Conservation (phyloP, 2,888 invertebrate species). For the Leucoma salicis region DNA sequence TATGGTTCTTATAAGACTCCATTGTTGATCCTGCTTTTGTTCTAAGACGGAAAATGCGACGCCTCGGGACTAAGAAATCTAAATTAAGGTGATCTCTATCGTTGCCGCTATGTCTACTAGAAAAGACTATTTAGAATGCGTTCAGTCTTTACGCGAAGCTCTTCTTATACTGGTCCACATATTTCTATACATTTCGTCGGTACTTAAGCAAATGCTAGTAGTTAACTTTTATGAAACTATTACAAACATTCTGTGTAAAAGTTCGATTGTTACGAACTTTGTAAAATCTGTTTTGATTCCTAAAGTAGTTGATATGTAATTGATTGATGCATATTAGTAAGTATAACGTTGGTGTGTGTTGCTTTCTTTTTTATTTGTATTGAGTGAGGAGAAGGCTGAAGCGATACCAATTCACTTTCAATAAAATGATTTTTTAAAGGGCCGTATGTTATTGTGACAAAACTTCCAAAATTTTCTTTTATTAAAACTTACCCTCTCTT, state of each 20-base stretch:
- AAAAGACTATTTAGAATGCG: slow-evolving; percentile 24
- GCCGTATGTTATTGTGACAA: too few species aligned
- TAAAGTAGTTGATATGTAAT: slow-evolving; percentile 25
- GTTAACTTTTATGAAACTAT: slow-evolving; percentile 73
- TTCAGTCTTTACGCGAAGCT: slow-evolving; percentile 27
- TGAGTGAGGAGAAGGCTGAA: too few species aligned
- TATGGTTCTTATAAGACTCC: slow-evolving; percentile 39
- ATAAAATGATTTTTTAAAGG: too few species aligned
- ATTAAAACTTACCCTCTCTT: too few species aligned
- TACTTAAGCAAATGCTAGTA: slow-evolving; percentile 68
- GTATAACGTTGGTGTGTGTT: too few species aligned
- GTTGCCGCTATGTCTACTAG: slow-evolving; percentile 29
- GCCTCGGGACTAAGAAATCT: slow-evolving; percentile 55
- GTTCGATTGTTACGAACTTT: slow-evolving; percentile 41
- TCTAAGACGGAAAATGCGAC: slow-evolving; percentile 58
- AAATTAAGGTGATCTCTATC: slow-evolving; percentile 56
- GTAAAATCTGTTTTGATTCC: slow-evolving; percentile 36
- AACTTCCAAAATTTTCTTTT: too few species aligned
- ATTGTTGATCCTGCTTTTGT: slow-evolving; percentile 52
- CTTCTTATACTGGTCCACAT: slow-evolving; percentile 40
- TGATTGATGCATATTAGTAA: slow-evolving; percentile 5
- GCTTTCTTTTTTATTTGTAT: too few species aligned
- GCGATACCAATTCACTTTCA: too few species aligned
- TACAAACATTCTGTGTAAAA: slow-evolving; percentile 65
- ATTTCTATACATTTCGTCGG: slow-evolving; percentile 39